Evolutionary conservation across 2,113 vertebrate species (phyloP).

Genomic region (human (Homo sapiens)): GRCh38 chr1:111728001-111728500

Average conservation of each 20-base stretch:
- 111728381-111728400: neutral
- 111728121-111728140: neutral
- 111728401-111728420: neutral
- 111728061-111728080: neutral
- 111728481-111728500: neutral
- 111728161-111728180: neutral
- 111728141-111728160: neutral
- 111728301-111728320: neutral
- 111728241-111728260: neutral
- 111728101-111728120: neutral
- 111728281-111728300: neutral
- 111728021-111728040: too few relatives aligned
- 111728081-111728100: neutral
- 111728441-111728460: neutral
- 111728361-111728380: neutral
- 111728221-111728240: neutral
- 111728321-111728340: neutral
- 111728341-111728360: neutral
- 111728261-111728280: neutral
- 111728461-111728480: neutral
- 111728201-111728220: too few relatives aligned
- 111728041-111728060: too few relatives aligned
- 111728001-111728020: neutral
- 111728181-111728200: neutral
- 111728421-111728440: neutral